Percentiles rank a stretch among this genome's conserved stretches.
These are phyloP conservation scores for Lepus townsendii DNA, from an alignment of 2,797 vertebrate genomes.

Conservation along the genomic window DNA sequence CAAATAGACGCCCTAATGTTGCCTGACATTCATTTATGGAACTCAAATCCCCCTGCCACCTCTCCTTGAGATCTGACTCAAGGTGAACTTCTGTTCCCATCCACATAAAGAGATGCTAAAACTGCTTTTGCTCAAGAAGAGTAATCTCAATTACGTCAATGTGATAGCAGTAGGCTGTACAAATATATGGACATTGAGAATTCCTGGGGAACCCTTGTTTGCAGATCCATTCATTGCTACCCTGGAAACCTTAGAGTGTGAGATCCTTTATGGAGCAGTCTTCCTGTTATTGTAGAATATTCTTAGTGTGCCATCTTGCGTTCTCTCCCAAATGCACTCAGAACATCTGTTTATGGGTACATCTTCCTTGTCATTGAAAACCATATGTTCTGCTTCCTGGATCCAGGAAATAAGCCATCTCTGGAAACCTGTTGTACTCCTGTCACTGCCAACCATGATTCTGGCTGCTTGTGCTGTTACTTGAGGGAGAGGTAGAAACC, in stretches of 20 bases:
- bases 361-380: neutral
- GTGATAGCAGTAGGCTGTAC: neutral
- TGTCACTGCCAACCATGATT: neutral
- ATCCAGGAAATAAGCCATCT: neutral
- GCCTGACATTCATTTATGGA: neutral
- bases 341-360: neutral
- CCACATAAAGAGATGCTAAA: neutral
- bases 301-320: neutral
- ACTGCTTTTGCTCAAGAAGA: neutral
- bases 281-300: neutral
- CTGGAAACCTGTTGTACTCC: neutral
- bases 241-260: neutral
- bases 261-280: neutral
- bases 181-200: neutral
- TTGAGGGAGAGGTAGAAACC: neutral
- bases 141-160: neutral
- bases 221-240: neutral
- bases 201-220: neutral
- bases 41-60: neutral
- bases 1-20: neutral
- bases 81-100: neutral
- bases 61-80: neutral
- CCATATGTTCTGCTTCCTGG: neutral
- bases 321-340: neutral
- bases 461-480: neutral